A percentile compares a stretch with the other conserved stretches of the same genome.
These are phyloP conservation scores for Scaptodrosophila lebanonensis DNA, from an alignment of 1,140 invertebrate genomes.

Conservation along the genomic window DNA sequence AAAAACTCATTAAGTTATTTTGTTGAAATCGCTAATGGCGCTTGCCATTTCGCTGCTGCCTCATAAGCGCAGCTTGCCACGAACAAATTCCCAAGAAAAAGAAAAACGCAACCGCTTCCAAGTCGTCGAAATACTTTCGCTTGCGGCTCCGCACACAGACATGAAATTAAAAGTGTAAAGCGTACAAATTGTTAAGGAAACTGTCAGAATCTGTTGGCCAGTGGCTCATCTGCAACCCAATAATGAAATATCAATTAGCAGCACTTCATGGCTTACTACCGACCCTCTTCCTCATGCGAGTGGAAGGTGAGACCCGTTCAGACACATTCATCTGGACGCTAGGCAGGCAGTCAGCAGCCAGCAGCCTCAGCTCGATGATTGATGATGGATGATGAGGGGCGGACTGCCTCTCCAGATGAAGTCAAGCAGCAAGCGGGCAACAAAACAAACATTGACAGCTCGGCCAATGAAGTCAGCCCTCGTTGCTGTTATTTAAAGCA, in stretches of 20 bases:
- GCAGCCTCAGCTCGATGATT: slow-evolving; percentile 38
- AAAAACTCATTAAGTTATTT: slow-evolving; percentile 54
- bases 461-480: slow-evolving; percentile 38
- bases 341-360: too few relatives aligned
- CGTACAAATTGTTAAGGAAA: slow-evolving; percentile 39
- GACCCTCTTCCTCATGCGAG: too few relatives aligned
- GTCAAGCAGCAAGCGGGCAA: slow-evolving; percentile 17
- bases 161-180: slow-evolving; percentile 67
- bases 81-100: slow-evolving; percentile 6
- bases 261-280: background rate
- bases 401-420: slow-evolving; percentile 8
- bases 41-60: background rate
- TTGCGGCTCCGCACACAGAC: slow-evolving; percentile 28
- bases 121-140: slow-evolving; percentile 50
- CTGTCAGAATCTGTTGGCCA: slow-evolving; percentile 11
- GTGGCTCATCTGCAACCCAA: slow-evolving; percentile 22
- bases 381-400: too few relatives aligned
- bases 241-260: slow-evolving; percentile 61
- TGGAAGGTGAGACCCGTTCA: too few relatives aligned
- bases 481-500: slow-evolving; percentile 6
- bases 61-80: slow-evolving; percentile 8
- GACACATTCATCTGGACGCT: too few relatives aligned
- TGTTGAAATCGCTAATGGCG: slow-evolving; percentile 27
- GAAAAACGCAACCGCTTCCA: background rate
- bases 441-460: slow-evolving; percentile 55